These are phyloP conservation scores for Anagyrus pseudococci DNA, from an alignment of 2,888 invertebrate species.

Conservation along the genomic window DNA sequence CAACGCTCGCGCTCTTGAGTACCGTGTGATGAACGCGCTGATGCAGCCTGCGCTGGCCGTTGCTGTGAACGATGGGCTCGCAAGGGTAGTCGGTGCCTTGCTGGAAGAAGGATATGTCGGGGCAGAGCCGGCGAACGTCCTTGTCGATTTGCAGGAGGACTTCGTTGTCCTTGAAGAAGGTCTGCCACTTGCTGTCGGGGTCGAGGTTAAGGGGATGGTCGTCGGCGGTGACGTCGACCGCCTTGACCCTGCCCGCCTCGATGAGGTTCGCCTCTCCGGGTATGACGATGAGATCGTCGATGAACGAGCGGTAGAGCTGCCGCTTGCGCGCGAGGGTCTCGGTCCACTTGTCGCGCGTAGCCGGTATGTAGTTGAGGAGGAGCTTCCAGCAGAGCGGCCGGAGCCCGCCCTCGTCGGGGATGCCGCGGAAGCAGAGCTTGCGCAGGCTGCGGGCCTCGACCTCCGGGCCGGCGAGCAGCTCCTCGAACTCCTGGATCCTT, in stretches of 20 bases:
- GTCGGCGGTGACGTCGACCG: constrained; percentile 66
- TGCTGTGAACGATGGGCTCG: constrained; percentile 77
- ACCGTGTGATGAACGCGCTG: constrained; percentile 87
- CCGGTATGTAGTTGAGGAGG: constrained; percentile 83
- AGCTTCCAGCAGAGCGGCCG: constrained; percentile 89
- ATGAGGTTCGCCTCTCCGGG: constrained; percentile 70
- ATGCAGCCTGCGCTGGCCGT: constrained; percentile 83
- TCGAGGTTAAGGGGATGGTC: constrained; percentile 96
- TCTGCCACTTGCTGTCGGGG: constrained; percentile 95
- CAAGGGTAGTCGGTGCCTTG: constrained; percentile 92
- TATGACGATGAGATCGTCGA: constrained; percentile 87
- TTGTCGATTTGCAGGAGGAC: constrained; percentile 97
- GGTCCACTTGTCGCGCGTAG: constrained; percentile 72
- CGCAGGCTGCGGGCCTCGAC: constrained; percentile 75
- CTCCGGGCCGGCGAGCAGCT: constrained; percentile 72
- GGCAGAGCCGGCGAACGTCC: constrained; percentile 90
- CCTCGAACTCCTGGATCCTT: constrained; percentile 78
- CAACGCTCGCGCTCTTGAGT: constrained; percentile 86
- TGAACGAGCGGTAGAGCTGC: constrained; percentile 80
- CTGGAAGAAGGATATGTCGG: constrained; percentile 98
- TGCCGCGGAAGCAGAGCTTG: constrained; percentile 81
- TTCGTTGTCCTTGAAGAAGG: constrained; percentile 97
- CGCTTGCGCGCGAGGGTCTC: constrained; percentile 76
- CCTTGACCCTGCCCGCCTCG: constrained; percentile 61
- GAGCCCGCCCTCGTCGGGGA: constrained; percentile 85